phyloP scores from a whole-genome alignment of 2,113 vertebrate species.

The Fukomys damarensis region DNA sequence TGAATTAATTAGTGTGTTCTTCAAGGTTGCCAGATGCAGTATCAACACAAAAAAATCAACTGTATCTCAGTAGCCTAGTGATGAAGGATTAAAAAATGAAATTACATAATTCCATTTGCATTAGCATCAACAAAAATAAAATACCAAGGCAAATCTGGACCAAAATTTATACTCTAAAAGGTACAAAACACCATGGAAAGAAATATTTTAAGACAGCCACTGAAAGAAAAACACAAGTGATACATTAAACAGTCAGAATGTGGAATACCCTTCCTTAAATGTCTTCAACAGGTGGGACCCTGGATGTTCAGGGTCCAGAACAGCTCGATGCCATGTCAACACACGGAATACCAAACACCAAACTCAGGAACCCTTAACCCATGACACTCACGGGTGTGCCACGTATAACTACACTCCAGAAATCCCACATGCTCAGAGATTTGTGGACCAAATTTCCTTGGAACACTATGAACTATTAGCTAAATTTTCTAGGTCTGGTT shows the following conservation, averaged over 20 bases:
- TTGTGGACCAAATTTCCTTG: not conserved
- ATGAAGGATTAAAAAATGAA: constrained; percentile 35
- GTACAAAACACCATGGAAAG: not conserved
- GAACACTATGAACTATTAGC: not conserved
- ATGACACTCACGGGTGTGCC: not conserved
- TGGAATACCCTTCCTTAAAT: not conserved
- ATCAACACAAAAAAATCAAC: not conserved
- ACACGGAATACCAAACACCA: not conserved
- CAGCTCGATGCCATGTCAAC: not conserved
- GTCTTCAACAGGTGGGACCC: not conserved
- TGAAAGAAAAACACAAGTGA: constrained; percentile 14
- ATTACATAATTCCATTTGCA: not conserved
- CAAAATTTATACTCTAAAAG: not conserved
- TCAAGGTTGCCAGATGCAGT: not conserved
- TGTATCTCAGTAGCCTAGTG: not conserved
- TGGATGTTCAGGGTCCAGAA: not conserved
- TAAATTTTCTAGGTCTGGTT: not conserved
- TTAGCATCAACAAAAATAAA: not conserved
- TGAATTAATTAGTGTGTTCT: not conserved
- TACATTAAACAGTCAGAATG: not conserved
- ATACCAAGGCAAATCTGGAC: not conserved
- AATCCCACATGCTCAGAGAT: not conserved
- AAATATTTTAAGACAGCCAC: not conserved
- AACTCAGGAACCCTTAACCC: not conserved
- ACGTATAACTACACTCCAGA: not conserved